Evolutionary conservation across 2,888 invertebrate genomes (phyloP).

Genomic region (Pammene fasciana): DNA sequence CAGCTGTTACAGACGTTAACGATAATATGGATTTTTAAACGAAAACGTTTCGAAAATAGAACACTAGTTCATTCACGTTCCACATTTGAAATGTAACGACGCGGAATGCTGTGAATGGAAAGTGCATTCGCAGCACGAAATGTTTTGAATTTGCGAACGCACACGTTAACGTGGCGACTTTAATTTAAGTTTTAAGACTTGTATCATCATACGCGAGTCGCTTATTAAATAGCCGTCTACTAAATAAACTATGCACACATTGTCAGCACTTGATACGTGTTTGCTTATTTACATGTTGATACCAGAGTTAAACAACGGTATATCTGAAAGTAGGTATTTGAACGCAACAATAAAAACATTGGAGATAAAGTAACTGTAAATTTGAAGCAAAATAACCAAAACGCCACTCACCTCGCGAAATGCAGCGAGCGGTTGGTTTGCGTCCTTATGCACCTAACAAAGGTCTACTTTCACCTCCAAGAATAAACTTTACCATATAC

Average conservation of each 20-base stretch:
- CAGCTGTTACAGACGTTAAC: conserved; percentile 58
- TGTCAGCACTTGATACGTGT: conserved; percentile 30
- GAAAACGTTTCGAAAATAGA: conserved; percentile 40
- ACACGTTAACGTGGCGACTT: conserved; percentile 18
- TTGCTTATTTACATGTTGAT: conserved; percentile 41
- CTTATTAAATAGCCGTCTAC: conserved; percentile 7
- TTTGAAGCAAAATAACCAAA: conserved; percentile 65
- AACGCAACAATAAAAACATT: conserved; percentile 56
- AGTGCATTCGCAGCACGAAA: conserved; percentile 26
- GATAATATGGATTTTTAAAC: conserved; percentile 52
- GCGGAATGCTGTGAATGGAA: conserved; percentile 30
- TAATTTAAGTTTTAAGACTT: conserved; percentile 22
- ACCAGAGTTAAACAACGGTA: conserved; percentile 54
- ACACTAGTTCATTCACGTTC: conserved; percentile 30
- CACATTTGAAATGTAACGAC: conserved; percentile 24
- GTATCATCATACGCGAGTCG: conserved; percentile 21
- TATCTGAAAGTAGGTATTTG: conserved; percentile 44
- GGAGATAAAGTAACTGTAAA: conserved; percentile 66
- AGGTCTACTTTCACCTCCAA: conserved; percentile 82
- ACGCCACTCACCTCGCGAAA: conserved; percentile 77
- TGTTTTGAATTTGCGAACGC: conserved; percentile 28
- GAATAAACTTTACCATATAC: conserved; percentile 74
- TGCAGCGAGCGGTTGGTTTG: conserved; percentile 72
- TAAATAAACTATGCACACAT: conserved; percentile 31
- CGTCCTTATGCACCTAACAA: conserved; percentile 81